Base-by-base conservation (phyloP, 1,140 invertebrate species). In the Harlomillsia oculata region DNA sequence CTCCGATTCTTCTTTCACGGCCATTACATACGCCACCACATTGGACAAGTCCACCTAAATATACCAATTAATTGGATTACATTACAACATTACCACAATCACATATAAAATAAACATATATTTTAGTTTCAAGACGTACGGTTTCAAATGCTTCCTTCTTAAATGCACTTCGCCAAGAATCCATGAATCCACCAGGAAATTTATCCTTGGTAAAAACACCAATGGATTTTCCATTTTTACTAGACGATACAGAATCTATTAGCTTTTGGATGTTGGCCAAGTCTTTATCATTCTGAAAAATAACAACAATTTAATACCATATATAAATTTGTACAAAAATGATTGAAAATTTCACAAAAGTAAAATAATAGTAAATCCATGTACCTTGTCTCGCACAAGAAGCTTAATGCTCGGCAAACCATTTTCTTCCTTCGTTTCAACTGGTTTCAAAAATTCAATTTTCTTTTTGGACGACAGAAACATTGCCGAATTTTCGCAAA, bases 401-500 rank as follows among this genome's bases (percentile, higher is more conserved):
- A 97, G 76, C 72, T 88, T 90, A 1, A 96, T 80, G 37, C 83
- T 77, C 21, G 95, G 89, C 37, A 94, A 73, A 46, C 80, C 81
- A 56, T 83, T 80, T 67, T 94, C 90, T 61, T 88, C 84, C 72
- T 87, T 93, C 66, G 81, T 83, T 69, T 97, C 92, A n/a, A 95
- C 80, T 67, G 90, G 85, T 64, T 87, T 82, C 8, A 99, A 74
- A 74, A 97, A 99, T 64, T 98, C 93, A 54, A 97, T 92, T 73
- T 99, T 98, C 74, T 97, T 97, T 71, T 96, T 97, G 69, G 92
- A 96, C 0, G 93, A 89, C 23, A 99, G 75, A 67, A 98, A 92
- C 69, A 84, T 82, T 49, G 97, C 85, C 18, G 77, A 79, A 23
- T 85, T 80, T 62, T 93, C 81, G 55, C 88, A 84, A 52, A 98